These are phyloP conservation scores for Meta bourneti DNA, from an alignment of 2,888 invertebrate species.

Conservation along the genomic window DNA sequence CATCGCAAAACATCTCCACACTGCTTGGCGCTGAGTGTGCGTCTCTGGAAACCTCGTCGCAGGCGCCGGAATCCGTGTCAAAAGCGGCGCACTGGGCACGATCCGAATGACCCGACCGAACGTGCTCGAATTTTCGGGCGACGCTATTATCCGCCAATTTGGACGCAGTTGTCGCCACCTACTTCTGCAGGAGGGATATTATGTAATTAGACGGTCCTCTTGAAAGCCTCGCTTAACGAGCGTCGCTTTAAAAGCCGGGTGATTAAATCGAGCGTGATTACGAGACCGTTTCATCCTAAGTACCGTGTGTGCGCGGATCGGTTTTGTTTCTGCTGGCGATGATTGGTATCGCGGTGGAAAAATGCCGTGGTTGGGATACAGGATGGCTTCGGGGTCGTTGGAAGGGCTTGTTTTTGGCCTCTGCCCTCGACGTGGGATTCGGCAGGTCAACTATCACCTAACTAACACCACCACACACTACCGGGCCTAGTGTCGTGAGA, in stretches of 20 bases:
- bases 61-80: slow-evolving; percentile 42
- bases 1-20: no score
- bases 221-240: slow-evolving; percentile 13
- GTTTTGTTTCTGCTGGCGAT: no score
- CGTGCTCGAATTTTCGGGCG: slow-evolving; percentile 14
- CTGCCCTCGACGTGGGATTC: no score
- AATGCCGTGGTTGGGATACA: no score
- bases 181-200: slow-evolving; percentile 28
- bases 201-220: slow-evolving; percentile 42
- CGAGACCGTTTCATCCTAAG: not conserved
- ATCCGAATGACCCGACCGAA: slow-evolving; percentile 22
- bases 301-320: no score
- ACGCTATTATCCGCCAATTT: slow-evolving; percentile 37
- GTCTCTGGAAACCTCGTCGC: not conserved
- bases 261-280: slow-evolving; percentile 15
- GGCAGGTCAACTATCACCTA: no score
- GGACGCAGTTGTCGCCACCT: slow-evolving; percentile 33
- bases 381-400: no score
- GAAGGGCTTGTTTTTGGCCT: no score
- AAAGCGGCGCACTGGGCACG: slow-evolving; percentile 49
- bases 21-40: no score
- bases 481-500: no score
- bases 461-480: no score
- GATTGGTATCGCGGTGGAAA: no score
- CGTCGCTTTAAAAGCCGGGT: slow-evolving; percentile 15